Evolutionary conservation across 1,140 invertebrate genomes (phyloP), one percentile per base, ranked within the genome.

Genomic region (Aphelenchoides avenae): DNA sequence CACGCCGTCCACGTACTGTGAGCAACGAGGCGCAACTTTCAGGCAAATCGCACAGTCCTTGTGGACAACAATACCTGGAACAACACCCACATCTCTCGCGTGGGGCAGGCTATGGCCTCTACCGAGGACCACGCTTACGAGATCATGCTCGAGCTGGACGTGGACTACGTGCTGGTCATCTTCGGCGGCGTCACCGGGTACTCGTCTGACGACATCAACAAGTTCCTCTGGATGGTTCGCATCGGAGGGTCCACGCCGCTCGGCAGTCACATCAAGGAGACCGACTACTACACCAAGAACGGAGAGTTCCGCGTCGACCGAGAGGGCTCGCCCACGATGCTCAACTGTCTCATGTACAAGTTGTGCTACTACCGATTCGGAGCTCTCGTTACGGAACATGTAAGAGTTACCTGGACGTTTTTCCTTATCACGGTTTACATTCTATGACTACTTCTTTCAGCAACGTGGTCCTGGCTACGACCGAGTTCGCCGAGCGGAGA

Each of bases 331-430:
- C 87, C 88, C 42, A 91, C 88, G 9, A 83, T 99, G 66, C 82
- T 98, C 31, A 97, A 98, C 80, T 97, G 89, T 81, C 83, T 98
- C 33, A 98, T 99, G 95, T 98, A 98, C 80, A 98, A 97, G 82
- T 80, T 99, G 64, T 91, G 90, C 72, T 99, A 98, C 80, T 98
- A 95, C 81, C 83, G 90, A 74, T 99, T 91, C 82, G 91, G 90
- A 5, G 87, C 92, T 71, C 79, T 93, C 36, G 61, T 60, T 27
- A 63, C 65, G 5, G 70, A 70, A 52, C 71, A 73, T 39, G 66
- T 59, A 18, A 22, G 47, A n/a, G 22, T 15, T 40, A 46, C n/a
- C 34, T 13, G 34, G 11, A 36, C 11, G 11, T 36, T 18, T 36
- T 36, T 36, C 34, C 11, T 18, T 36, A 36, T 18, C 13, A 36